phyloP scores from a whole-genome alignment of 2,888 invertebrate genomes.

The Trichogramma dendrolimi region DNA sequence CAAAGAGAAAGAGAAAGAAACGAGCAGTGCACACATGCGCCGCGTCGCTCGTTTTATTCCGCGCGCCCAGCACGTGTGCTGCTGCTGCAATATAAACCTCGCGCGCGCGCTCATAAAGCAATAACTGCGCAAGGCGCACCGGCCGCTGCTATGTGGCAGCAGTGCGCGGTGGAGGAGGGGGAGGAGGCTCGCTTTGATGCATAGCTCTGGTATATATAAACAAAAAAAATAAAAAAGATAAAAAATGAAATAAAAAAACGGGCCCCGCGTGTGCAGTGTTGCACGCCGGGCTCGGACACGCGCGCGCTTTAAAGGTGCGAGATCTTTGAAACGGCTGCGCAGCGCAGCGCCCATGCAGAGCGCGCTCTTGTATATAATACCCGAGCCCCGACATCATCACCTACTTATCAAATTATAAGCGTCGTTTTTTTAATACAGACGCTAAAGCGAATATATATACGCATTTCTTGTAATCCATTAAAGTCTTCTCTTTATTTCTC shows the following conservation, averaged over 20 bases:
- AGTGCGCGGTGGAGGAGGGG: too few relatives aligned
- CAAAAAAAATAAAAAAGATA: background rate
- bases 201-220: too few relatives aligned
- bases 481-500: background rate
- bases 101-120: background rate
- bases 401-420: constrained; percentile 19
- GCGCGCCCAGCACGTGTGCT: background rate
- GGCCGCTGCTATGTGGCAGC: too few relatives aligned
- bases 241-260: background rate
- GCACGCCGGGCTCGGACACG: background rate
- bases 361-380: too few relatives aligned
- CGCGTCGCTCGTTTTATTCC: background rate
- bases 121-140: background rate
- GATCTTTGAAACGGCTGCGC: too few relatives aligned
- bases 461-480: constrained; percentile 24
- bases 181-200: too few relatives aligned
- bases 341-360: too few relatives aligned
- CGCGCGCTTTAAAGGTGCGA: background rate
- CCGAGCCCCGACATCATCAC: constrained; percentile 9
- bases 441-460: constrained; percentile 3
- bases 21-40: too few relatives aligned
- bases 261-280: background rate
- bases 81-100: background rate
- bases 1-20: background rate
- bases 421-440: constrained; percentile 9